Evolutionary conservation across 2,888 invertebrate genomes (phyloP), one percentile per base, ranked within the genome.

Genomic region (Entomobrya multifasciata): DNA sequence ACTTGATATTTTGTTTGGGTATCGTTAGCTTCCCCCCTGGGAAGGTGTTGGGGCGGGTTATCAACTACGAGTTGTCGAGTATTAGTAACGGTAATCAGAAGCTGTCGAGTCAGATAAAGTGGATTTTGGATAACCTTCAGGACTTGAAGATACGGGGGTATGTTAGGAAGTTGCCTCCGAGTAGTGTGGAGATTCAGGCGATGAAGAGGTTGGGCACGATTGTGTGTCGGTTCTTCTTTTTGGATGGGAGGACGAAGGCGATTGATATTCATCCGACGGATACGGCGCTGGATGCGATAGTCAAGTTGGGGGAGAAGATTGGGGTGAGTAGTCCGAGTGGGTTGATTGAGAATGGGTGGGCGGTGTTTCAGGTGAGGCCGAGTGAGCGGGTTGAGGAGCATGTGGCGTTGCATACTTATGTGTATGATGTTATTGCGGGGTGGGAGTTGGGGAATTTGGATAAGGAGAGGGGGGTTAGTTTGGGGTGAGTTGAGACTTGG

Each of bases 261-360:
- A 97, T 98, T 88, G 97, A 98, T 92, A 96, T 98, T 27, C 97
- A 98, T 93, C 97, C 98, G 0, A 97, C 97, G 0, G 98, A 98
- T 92, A 98, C 98, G 1, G 97, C 97, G 17, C 41, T 55, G 20
- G 82, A 82, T 41, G 82, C 98, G 0, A 96, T 98, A 2, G 95
- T 95, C 1, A 96, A 97, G 91, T 94, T 98, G 36, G 97, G 98
- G 0, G 97, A 97, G 92, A 96, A 98, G 92, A 94, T 97, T 76
- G 97, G 96, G 5, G 74, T 74, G 4, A 11, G 5, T 22, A 13
- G 22, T 60, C 25, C 22, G 13, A 60, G 5, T 1, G 20, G n/a
- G 20, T 67, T 74, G 80, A 94, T 97, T 20, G 97, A 98, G n/a
- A 74, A 72, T 90, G 98, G 98, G 79, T 98, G 98, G 98, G 97